These are phyloP conservation scores for Pseudorhiza aurosa DNA, from an alignment of 30 jellyfish, hydroid and myxozoan species.

Conservation along the genomic window DNA sequence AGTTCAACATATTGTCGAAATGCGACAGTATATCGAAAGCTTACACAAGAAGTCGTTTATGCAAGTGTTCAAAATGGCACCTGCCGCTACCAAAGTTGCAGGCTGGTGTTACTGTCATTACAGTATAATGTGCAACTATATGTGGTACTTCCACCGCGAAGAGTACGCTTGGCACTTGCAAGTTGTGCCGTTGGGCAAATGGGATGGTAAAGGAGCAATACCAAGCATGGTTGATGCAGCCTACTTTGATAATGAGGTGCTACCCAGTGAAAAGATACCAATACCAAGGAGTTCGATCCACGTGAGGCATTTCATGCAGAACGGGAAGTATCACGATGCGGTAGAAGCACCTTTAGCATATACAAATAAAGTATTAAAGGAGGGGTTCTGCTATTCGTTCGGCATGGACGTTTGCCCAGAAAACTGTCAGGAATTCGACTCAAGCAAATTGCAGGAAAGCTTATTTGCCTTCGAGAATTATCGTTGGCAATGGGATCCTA, in stretches of 20 bases:
- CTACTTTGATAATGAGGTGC: constrained; percentile 30
- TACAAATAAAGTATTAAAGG: not conserved
- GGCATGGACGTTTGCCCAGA: constrained; percentile 41
- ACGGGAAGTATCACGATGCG: constrained; percentile 12
- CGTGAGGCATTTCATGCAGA: constrained; percentile 24
- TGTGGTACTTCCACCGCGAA: constrained; percentile 59
- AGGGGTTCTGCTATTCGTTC: constrained; percentile 13
- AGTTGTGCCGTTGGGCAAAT: constrained; percentile 28
- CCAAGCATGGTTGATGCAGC: constrained; percentile 36
- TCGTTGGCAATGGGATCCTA: constrained; percentile 62
- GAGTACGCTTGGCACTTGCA: constrained; percentile 58
- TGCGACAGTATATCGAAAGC: constrained; percentile 46
- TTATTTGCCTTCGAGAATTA: constrained; percentile 41
- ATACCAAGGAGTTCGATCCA: constrained; percentile 51
- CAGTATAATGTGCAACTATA: constrained; percentile 44
- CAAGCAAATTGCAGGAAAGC: constrained; percentile 8
- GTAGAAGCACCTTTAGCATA: not conserved
- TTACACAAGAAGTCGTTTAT: constrained; percentile 36
- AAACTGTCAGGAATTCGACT: constrained; percentile 24
- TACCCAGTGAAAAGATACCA: constrained; percentile 27
- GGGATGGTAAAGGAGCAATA: constrained; percentile 40
- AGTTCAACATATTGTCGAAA: constrained; percentile 37
- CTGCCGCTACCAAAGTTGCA: constrained; percentile 2
- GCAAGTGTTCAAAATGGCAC: constrained; percentile 44
- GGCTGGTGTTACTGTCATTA: constrained; percentile 49